These are phyloP conservation scores for Tiliacea citrago DNA, from an alignment of 2,888 invertebrate species.

Conservation along the genomic window DNA sequence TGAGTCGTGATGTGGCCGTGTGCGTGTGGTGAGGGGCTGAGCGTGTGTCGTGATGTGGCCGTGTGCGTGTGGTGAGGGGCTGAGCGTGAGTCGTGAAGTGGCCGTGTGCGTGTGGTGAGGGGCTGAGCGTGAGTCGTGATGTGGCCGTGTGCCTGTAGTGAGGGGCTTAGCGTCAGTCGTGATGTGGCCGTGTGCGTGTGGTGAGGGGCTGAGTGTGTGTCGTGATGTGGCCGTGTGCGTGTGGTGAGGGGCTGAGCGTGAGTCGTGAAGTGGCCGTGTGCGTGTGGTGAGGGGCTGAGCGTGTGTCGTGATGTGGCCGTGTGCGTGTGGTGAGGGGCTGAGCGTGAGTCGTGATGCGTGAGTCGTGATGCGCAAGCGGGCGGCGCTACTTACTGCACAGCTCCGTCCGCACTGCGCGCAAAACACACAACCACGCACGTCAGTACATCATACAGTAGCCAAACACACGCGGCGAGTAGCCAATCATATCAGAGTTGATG, in stretches of 20 bases:
- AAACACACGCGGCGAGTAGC: neutral
- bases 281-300: too few relatives aligned
- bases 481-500: neutral
- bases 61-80: neutral
- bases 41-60: too few relatives aligned
- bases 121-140: too few relatives aligned
- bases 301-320: neutral
- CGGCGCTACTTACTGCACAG: conserved; percentile 86
- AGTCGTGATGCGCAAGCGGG: conserved; percentile 36
- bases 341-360: neutral
- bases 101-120: too few relatives aligned
- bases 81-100: neutral
- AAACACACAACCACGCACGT: conserved; percentile 74
- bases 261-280: too few relatives aligned
- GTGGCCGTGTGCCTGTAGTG: neutral
- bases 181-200: too few relatives aligned
- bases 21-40: too few relatives aligned
- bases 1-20: too few relatives aligned
- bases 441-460: conserved; percentile 50
- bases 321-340: neutral
- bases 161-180: neutral
- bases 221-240: neutral
- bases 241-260: neutral
- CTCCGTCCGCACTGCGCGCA: conserved; percentile 88
- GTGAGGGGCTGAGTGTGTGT: too few relatives aligned